A percentile compares a stretch with the other conserved stretches of the same genome.
phyloP scores from a whole-genome alignment of 92 coral and sea anemone genomes.

The Metridium senile region DNA sequence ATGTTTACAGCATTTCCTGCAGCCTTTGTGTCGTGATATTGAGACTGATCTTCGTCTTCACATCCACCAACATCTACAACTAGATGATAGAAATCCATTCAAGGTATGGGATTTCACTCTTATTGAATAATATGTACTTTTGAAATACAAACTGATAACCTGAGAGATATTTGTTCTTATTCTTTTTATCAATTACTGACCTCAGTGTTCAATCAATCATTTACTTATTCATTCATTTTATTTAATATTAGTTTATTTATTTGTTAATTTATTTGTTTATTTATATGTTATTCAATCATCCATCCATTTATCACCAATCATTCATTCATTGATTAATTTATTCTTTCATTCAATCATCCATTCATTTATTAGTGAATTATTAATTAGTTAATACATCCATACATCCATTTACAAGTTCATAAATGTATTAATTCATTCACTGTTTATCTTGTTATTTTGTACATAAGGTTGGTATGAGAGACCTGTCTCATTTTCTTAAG shows the following conservation, averaged over 20 bases:
- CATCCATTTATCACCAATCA: not conserved
- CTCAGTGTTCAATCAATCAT: not conserved
- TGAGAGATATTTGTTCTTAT: not conserved
- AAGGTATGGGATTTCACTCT: constrained; percentile 62
- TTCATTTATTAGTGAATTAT: not conserved
- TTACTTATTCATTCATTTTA: not conserved
- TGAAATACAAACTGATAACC: not conserved
- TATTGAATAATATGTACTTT: too few species aligned
- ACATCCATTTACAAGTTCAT: not conserved
- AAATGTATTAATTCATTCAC: not conserved
- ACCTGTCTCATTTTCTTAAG: constrained; percentile 88
- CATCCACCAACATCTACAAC: constrained; percentile 94
- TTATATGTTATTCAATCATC: not conserved
- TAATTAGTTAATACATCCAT: not conserved
- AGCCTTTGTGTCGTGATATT: constrained; percentile 86
- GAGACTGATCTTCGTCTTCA: constrained; percentile 98
- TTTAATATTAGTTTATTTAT: too few species aligned
- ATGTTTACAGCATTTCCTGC: constrained; percentile 74
- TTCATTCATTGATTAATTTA: not conserved
- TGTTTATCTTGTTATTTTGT: not conserved
- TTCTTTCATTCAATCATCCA: not conserved
- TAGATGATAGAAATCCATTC: constrained; percentile 97
- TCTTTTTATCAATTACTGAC: not conserved
- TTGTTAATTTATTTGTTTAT: not conserved
- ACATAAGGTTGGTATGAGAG: constrained; percentile 88